A percentile compares a stretch with the other conserved stretches of the same genome.
phyloP scores from a whole-genome alignment of 2,888 invertebrate genomes.

The Glyphotaelius pellucidus region DNA sequence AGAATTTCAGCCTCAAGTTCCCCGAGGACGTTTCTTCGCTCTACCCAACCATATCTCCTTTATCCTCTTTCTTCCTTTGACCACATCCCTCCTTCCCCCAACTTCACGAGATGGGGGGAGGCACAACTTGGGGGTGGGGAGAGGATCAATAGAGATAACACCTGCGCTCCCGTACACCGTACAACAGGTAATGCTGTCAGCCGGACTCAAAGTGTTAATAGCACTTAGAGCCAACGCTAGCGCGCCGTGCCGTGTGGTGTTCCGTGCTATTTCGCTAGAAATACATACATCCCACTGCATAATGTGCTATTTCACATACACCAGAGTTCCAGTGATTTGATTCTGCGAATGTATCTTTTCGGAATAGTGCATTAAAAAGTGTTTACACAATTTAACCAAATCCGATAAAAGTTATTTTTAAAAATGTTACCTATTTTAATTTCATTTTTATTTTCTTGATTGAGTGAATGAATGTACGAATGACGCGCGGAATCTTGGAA shows the following conservation, averaged over 20 bases:
- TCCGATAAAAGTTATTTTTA: background rate
- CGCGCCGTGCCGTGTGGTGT: background rate
- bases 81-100: background rate
- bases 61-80: background rate
- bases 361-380: background rate
- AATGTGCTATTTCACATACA: background rate
- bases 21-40: background rate
- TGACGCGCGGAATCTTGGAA: too few species aligned
- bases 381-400: background rate
- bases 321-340: background rate
- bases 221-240: background rate
- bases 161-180: background rate
- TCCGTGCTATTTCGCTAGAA: background rate
- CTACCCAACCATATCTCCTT: background rate
- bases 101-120: background rate
- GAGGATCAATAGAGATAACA: background rate
- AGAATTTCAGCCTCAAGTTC: background rate
- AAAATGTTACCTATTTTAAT: too few species aligned
- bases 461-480: too few species aligned
- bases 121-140: background rate
- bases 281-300: background rate
- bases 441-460: too few species aligned
- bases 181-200: background rate
- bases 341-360: background rate
- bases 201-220: background rate